Base-by-base conservation (phyloP, 2,797 vertebrate species). In the Crypturellus tataupa region DNA sequence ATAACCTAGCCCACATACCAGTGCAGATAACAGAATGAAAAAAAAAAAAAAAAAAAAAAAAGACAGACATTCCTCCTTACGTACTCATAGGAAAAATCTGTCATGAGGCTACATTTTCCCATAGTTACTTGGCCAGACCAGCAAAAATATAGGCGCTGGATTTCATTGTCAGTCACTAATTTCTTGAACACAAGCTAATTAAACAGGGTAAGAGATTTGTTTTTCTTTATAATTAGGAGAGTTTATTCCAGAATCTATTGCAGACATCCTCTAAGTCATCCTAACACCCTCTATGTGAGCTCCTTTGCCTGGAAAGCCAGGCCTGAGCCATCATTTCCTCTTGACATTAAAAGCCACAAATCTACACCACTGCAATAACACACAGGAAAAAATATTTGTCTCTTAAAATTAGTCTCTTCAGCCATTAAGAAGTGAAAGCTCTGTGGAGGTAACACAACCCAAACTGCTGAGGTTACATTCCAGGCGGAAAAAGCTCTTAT, bases 281-380 rank as follows among this genome's bases (percentile, higher is more conserved):
- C 65, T 78, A 44, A 90, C 78, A 69, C 62, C 37, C 72, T 82
- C 79, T 80, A 16, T 85, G 69, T 67, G 53, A 75, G 62, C 35
- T 85, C 18, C 84, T 89, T 46, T 92, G 62, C 49, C 46, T 93
- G 69, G 93, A 94, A 95, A 89, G 81, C 79, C 69, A 90, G 35
- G n/a, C 46, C 14, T 69, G 62, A 93, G 80, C 90, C 68, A 51
- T 92, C 78, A 92, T 95, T 94, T 95, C 79, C 40, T 87, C 86
- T 67, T 87, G 86, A 93, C 89, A 90, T 94, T 94, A 95, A 95
- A 94, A 97, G 90, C 79, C 89, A 85, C 93, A 82, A 78, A 87
- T 96, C 76, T 96, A 95, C 85, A 80, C 19, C 40, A 64, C 58
- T 85, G 49, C 40, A 25, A 69, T 87, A 68, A 85, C 71, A 70